A percentile compares a stretch with the other conserved stretches of the same genome.
Conservation (phyloP, 2,113 vertebrate genomes). For the Geococcyx californianus region DNA sequence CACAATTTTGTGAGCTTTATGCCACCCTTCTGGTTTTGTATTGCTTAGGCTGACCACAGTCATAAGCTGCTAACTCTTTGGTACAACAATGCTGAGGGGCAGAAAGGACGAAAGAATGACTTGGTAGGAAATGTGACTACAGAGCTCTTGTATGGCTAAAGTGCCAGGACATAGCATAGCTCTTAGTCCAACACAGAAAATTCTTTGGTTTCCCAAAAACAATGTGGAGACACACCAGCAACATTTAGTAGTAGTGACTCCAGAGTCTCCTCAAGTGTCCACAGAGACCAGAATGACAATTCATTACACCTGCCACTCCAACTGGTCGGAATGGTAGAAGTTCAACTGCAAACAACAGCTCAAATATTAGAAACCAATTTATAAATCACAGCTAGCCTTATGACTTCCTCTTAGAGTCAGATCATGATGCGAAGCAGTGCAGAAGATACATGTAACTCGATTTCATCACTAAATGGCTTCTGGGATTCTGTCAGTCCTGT, state of each 20-base stretch:
- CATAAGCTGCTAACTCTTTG: not conserved
- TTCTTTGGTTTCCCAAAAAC: not conserved
- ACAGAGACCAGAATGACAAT: not conserved
- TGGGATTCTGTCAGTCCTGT: not conserved
- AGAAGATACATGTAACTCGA: not conserved
- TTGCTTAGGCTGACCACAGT: fast-evolving
- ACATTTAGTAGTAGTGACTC: not conserved
- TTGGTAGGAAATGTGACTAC: not conserved
- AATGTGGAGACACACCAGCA: not conserved
- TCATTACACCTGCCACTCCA: not conserved
- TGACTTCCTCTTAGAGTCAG: not conserved
- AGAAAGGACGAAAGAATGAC: not conserved
- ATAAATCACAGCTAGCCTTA: not conserved
- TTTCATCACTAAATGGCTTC: not conserved
- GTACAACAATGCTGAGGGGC: not conserved
- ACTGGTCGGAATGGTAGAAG: fast-evolving
- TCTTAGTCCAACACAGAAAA: not conserved
- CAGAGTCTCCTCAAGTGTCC: not conserved
- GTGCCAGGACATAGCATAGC: not conserved
- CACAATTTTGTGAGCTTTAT: not conserved
- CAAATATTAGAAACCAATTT: not conserved
- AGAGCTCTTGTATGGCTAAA: not conserved
- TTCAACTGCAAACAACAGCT: not conserved
- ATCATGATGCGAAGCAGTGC: not conserved
- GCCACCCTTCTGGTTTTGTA: not conserved